Conservation (phyloP, 2,888 invertebrate species). For the Cantharis rustica region DNA sequence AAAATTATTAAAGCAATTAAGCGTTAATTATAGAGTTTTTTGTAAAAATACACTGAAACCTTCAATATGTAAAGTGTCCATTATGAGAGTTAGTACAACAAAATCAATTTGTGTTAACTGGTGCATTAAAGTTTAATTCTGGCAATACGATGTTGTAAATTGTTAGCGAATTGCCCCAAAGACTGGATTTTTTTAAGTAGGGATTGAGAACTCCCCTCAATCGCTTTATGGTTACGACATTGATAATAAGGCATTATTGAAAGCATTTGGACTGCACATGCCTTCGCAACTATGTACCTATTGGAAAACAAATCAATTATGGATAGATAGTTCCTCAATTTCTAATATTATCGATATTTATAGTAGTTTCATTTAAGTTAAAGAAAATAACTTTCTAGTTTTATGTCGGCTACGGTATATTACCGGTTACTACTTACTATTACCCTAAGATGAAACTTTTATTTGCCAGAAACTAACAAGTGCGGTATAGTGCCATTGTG, state of each 20-base stretch:
- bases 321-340: neutral
- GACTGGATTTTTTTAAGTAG: neutral
- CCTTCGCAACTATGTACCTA: neutral
- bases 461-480: neutral
- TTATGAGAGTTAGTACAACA: neutral
- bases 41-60: no score
- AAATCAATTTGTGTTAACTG: neutral
- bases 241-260: neutral
- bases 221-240: neutral
- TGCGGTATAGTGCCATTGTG: neutral
- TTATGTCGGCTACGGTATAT: neutral
- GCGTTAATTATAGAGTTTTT: no score
- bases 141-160: neutral
- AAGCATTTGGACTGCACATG: neutral
- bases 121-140: neutral
- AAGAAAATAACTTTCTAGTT: neutral
- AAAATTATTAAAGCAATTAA: no score
- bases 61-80: no score
- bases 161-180: neutral
- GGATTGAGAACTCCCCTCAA: neutral
- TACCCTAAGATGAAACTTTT: neutral
- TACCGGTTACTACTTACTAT: neutral
- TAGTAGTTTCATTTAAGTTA: neutral
- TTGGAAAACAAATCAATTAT: neutral
- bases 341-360: neutral